Percentiles rank a stretch among this genome's conserved stretches.
phyloP scores from a whole-genome alignment of 2,888 invertebrate genomes.

The Brachyptera risi region DNA sequence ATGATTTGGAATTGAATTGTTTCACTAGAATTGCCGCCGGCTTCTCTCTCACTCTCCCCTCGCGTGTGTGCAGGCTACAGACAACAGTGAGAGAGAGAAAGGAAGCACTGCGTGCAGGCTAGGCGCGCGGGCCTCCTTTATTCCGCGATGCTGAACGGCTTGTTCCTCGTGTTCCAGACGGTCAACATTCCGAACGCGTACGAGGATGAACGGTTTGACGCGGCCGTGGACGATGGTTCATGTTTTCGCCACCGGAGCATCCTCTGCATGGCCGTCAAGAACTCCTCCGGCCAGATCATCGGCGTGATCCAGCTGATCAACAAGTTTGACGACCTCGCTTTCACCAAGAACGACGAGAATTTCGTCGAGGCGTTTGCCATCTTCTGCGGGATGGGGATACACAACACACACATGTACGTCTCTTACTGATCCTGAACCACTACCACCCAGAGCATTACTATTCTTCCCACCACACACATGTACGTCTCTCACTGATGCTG shows the following conservation, averaged over 20 bases:
- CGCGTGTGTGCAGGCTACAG: too few relatives aligned
- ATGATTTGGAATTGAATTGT: too few relatives aligned
- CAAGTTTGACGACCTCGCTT: constrained; percentile 85
- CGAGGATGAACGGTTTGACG: constrained; percentile 83
- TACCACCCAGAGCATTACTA: too few relatives aligned
- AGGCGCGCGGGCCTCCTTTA: too few relatives aligned
- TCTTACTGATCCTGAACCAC: too few relatives aligned
- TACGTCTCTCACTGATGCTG: too few relatives aligned
- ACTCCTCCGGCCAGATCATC: constrained; percentile 85
- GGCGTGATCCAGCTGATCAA: constrained; percentile 91
- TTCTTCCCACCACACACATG: too few relatives aligned
- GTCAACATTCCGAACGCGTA: constrained; percentile 89
- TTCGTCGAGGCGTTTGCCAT: constrained; percentile 96
- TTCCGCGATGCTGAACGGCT: too few relatives aligned
- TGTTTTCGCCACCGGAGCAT: constrained; percentile 85
- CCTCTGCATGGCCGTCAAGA: constrained; percentile 94
- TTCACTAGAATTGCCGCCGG: too few relatives aligned
- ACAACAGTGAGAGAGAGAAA: too few relatives aligned
- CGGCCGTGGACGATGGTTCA: constrained; percentile 75
- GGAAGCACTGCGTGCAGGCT: too few relatives aligned
- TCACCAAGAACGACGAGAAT: constrained; percentile 94
- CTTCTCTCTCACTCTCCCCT: too few relatives aligned
- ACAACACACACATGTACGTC: constrained; percentile 96
- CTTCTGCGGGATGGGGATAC: constrained; percentile 96
- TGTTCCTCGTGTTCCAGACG: constrained; percentile 67